Conservation (phyloP, 2,113 vertebrate genomes). For the Polyodon spathula region DNA sequence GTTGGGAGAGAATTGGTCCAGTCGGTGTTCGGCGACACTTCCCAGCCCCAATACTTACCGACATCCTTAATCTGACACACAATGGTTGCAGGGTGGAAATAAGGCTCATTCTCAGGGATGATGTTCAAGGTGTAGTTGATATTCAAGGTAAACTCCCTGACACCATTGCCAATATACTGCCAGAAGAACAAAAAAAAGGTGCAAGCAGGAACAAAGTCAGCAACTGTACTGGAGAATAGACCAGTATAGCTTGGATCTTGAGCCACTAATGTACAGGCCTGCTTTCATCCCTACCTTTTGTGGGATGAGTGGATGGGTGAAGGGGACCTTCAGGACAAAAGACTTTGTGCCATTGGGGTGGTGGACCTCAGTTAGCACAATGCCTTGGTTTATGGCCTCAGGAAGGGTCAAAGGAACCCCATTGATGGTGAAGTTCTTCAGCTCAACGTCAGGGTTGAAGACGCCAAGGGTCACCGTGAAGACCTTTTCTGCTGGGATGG, state of each 20-base stretch:
- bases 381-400: too few relatives aligned
- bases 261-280: background rate
- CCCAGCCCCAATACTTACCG: too few relatives aligned
- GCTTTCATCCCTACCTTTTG: constrained; percentile 25
- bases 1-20: too few relatives aligned
- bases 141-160: constrained; percentile 28
- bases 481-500: constrained; percentile 9
- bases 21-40: too few relatives aligned
- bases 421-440: too few relatives aligned
- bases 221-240: too few relatives aligned
- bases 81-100: constrained; percentile 10
- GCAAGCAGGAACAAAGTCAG: background rate
- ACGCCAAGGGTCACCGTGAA: too few relatives aligned
- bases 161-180: constrained; percentile 28
- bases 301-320: constrained; percentile 28
- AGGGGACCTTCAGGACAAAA: too few relatives aligned
- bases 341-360: too few relatives aligned
- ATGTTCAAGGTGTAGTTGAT: constrained; percentile 39
- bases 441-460: too few relatives aligned
- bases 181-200: background rate
- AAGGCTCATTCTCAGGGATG: constrained; percentile 26
- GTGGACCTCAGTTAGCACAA: too few relatives aligned
- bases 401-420: too few relatives aligned
- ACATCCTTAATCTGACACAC: constrained; percentile 18
- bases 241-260: background rate